Base-by-base conservation (phyloP, 2,113 vertebrate genomes). In the Steatornis caripensis region DNA sequence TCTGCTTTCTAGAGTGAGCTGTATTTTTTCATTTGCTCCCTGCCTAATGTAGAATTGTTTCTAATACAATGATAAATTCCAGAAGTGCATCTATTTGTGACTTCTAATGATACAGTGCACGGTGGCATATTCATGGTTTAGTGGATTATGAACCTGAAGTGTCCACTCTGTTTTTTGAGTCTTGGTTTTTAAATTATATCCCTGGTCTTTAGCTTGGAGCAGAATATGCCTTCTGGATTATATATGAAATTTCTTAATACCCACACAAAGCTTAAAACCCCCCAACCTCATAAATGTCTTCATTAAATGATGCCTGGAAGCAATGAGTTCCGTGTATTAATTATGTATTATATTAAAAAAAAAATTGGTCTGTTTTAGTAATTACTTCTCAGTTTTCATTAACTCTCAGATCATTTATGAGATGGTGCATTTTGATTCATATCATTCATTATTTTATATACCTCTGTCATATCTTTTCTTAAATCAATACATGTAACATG, bases 221-320 rank as follows among this genome's bases (percentile, higher is more conserved):
- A 89, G 83, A 74, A 84, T 51, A 60, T 70, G 39, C 41, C 64
- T 74, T 80, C 71, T 86, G 75, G 75, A 88, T 89, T 84, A 51
- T 46, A 62, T 1, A 3, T 77, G 75, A 65, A 84, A 77, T 84
- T 93, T 87, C 39, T 53, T 90, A 75, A 71, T 90, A 87, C 24
- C 46, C 60, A 70, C 43, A 48, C 54, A 80, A 57, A 54, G 23
- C 53, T 62, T 57, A 78, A 88, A 72, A 43, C 0, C 3, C 49
- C 53, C n/a, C 82, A 83, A 18, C 41, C 32, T 77, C 65, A 84
- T 75, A 92, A 92, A 92, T 21, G 30, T 89, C 94, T 93, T 95
- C 95, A 94, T 96, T 96, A 96, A 96, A 87, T 75, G 64, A 43
- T 95, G 91, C 91, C 95, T 97, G 46, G 64, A 70, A 96, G 93